Evolutionary conservation across 2,888 invertebrate genomes (phyloP), one percentile per base, ranked within the genome.

Genomic region (Apamea anceps): DNA sequence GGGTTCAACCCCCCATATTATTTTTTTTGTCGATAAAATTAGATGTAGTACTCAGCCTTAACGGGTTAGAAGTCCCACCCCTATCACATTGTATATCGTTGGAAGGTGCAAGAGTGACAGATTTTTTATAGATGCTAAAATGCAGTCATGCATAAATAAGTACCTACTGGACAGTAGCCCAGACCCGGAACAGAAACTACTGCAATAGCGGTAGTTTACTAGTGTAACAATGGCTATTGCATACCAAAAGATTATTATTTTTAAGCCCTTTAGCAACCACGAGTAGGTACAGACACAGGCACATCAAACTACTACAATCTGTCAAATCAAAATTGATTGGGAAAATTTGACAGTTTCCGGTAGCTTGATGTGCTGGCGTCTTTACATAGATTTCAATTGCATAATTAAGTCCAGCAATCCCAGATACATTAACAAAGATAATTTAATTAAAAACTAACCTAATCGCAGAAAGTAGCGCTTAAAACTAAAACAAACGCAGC

Each of bases 401-500:
- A 6, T 45, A 51, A 13, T 5, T 7, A 13, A 67, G 18, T 37
- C 15, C 13, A 63, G 28, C 18, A 79, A 67, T 13, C 10, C n/a
- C 5, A 5, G 28, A 37, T 70, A 62, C 37, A 63, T 42, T 42
- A 60, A 28, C 32, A 10, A 54, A 70, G 68, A 72, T 71, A 78
- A 78, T 63, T 75, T 54, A 63, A 77, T 79, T 80, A 66, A 73
- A 86, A 85, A 75, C 76, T 12, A 77, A 80, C 74, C 45, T 74
- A 82, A 80, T 77, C 28, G 70, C 66, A 74, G 78, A 79, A 75
- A 68, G 77, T 70, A 74, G 75, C 75, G 73, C 82, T 85, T 88
- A 87, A 89, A 87, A 89, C 87, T 87, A 84, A 86, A 90, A 90
- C 91, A 91, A 93, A 94, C 91, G 91, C 90, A 91, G 93, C 88